Conservation (phyloP, 2,113 vertebrate species). For the Struthidea cinerea region DNA sequence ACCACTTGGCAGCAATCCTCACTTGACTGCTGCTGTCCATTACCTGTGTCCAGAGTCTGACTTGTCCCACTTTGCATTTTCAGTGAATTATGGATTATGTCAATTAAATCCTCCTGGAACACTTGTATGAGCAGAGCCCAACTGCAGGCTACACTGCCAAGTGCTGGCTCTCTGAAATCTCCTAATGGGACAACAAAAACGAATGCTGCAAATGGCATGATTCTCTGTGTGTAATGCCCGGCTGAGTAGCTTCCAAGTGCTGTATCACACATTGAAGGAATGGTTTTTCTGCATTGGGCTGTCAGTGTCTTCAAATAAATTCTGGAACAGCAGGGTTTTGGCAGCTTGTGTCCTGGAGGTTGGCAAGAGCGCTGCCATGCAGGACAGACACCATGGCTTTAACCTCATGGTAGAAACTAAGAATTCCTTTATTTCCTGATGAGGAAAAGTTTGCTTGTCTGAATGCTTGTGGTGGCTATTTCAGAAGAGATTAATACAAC, state of each 20-base stretch:
- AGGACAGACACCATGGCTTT: not conserved
- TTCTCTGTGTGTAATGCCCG: not conserved
- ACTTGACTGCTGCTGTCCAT: not conserved
- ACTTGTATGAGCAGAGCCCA: not conserved
- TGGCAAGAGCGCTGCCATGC: not conserved
- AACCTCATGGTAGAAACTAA: not conserved
- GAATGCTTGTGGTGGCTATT: not conserved
- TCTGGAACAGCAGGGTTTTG: not conserved
- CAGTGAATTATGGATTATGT: not conserved
- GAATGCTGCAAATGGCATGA: not conserved
- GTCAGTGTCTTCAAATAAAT: not conserved
- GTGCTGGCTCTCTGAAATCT: not conserved
- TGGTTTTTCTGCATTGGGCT: accelerated
- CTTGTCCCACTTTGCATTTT: not conserved
- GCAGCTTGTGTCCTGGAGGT: accelerated
- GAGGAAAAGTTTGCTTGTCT: not conserved
- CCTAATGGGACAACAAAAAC: not conserved
- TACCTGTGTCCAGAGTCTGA: not conserved
- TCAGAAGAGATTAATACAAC: not conserved
- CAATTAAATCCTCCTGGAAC: not conserved
- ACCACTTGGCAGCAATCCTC: not conserved
- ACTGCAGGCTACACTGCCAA: not conserved
- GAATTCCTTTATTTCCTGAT: not conserved
- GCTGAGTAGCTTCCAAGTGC: not conserved
- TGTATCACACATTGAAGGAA: not conserved